Conservation (phyloP, 2,888 invertebrate species). For the Toxonevra muliebris region DNA sequence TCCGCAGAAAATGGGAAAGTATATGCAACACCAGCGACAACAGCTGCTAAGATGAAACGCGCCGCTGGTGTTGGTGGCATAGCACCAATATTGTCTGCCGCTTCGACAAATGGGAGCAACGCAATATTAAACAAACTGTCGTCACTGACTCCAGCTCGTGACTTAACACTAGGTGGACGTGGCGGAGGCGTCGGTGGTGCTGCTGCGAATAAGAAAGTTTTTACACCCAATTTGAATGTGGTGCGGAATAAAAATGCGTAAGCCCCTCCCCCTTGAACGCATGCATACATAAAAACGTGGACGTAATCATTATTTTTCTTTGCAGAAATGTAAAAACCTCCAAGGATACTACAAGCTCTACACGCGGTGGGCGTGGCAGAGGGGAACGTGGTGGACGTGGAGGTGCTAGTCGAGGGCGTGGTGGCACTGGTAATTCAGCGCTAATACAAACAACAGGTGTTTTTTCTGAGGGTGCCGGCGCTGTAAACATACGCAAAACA, state of each 20-base stretch:
- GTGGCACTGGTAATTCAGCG: slow-evolving; percentile 49
- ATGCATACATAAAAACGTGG: neutral
- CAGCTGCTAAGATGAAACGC: neutral
- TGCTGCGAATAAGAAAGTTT: slow-evolving; percentile 68
- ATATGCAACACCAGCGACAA: slow-evolving; percentile 3
- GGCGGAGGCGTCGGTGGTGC: slow-evolving; percentile 48
- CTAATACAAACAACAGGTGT: slow-evolving; percentile 62
- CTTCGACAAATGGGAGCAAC: slow-evolving; percentile 39
- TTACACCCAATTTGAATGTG: slow-evolving; percentile 71
- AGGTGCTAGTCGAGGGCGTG: slow-evolving; percentile 45
- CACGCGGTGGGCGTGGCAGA: slow-evolving; percentile 49
- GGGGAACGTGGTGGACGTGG: slow-evolving; percentile 43
- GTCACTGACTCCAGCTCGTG: slow-evolving; percentile 68
- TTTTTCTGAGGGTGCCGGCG: slow-evolving; percentile 64
- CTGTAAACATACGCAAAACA: slow-evolving; percentile 49
- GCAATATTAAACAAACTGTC: slow-evolving; percentile 55
- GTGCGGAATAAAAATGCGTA: slow-evolving; percentile 69
- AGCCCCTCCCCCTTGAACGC: slow-evolving; percentile 40
- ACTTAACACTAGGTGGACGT: slow-evolving; percentile 69
- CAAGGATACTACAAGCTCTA: slow-evolving; percentile 53
- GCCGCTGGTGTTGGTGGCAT: neutral
- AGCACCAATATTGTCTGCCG: slow-evolving; percentile 23
- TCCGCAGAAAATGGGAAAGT: slow-evolving; percentile 51
- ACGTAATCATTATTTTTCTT: neutral
- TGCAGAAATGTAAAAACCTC: slow-evolving; percentile 63